Base-by-base conservation (phyloP, 2,888 invertebrate species). In the Caenorhabditis virilis region DNA sequence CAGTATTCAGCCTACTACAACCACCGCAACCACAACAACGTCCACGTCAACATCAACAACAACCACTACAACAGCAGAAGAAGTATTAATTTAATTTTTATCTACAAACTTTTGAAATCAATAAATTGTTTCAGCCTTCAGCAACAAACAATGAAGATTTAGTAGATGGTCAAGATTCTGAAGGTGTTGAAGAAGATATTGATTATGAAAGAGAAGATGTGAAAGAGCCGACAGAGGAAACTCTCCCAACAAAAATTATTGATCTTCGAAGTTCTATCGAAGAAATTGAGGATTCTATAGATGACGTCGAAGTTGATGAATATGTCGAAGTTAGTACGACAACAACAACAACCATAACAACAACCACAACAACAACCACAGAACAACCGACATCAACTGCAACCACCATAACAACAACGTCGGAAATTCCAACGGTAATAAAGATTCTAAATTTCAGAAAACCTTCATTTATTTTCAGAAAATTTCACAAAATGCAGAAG, bases 301-400 rank as follows among this genome's bases (percentile, higher is more conserved):
- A 45, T 5, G 11, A 35, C n/a, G 39, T 25, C 20, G 51, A 46
- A 22, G 47, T 47, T 35, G 23, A 53, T 11, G 59, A 59, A 20
- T 53, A 49, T 27, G 53, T 42, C 0, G 59, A 52, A 16, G 15
- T 23, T 9, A 48, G 4, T n/a, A 15, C 25, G 15, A 35, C 45
- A 20, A 20, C 36, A 39, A 22, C 27, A 15, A 43, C 30, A 2
- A 38, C 36, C 2, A 42, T 25, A 25, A 22, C 42, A 11, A 11
- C 30, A n/a, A 1, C 23, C 25, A 26, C 52, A 22, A 22, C 22
- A 41, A 41, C 41, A 22, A 20, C 41, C 15, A 20, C 41, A 41
- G 41, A 4, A 6, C 11, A 6, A 6, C 22, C 22, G 20, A 41
- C 23, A 41, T 6, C 41, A 20, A 20, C 41, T 20, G 7, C 20